A percentile compares a stretch with the other conserved stretches of the same genome.
Conservation (phyloP, 2,888 invertebrate species). For the Coelinius sp. region DNA sequence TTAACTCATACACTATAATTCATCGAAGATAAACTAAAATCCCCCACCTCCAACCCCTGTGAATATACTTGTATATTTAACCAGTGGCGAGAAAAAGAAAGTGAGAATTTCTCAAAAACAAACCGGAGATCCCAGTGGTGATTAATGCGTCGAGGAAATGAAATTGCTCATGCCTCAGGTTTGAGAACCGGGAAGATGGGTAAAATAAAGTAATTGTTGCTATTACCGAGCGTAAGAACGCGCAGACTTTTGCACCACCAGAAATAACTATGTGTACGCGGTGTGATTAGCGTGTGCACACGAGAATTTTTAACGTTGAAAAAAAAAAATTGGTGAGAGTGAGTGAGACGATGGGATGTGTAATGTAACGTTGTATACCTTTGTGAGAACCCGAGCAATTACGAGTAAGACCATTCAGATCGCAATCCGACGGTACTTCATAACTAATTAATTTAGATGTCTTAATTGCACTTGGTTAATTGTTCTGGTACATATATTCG, state of each 20-base stretch:
- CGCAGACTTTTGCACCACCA: conserved; percentile 15
- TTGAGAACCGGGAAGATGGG: conserved; percentile 63
- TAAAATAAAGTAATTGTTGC: conserved; percentile 68
- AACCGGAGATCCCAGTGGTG: conserved; percentile 39
- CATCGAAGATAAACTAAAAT: background rate
- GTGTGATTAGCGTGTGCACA: conserved; percentile 26
- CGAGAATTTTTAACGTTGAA: background rate
- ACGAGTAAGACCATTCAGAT: conserved; percentile 59
- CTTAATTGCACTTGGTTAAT: conserved; percentile 70
- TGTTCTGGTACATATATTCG: conserved; percentile 53
- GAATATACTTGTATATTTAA: conserved; percentile 19
- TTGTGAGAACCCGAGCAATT: conserved; percentile 70
- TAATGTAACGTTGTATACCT: conserved; percentile 39
- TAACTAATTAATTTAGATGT: conserved; percentile 69
- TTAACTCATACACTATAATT: background rate
- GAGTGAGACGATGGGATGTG: background rate
- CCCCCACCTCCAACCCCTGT: background rate
- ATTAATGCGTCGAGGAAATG: conserved; percentile 51
- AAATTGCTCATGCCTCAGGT: conserved; percentile 47
- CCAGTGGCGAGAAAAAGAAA: conserved; percentile 42
- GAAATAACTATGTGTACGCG: background rate
- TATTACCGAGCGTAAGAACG: conserved; percentile 53
- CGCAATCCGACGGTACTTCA: conserved; percentile 56
- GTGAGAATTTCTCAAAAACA: conserved; percentile 45
- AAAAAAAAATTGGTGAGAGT: background rate